Base-by-base conservation (phyloP, 2,113 vertebrate species). In the Melanostigma gelatinosum region DNA sequence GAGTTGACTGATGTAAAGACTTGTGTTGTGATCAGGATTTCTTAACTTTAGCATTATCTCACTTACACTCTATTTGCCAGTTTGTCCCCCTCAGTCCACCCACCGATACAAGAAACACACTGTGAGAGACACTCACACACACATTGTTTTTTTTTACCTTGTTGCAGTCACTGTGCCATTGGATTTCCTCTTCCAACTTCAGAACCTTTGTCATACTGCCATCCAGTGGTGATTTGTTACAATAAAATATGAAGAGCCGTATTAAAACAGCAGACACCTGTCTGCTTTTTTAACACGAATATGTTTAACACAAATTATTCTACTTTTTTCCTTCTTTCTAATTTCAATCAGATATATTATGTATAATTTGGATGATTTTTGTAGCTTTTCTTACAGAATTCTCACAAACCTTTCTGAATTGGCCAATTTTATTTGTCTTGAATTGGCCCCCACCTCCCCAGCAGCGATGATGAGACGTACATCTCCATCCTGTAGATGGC, bases 401-500 rank as follows among this genome's bases (percentile, higher is more conserved):
- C 40, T 12, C 34, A 61, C 1, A 18, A 20, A 58, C 11, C 0
- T 64, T 0, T 36, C 15, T 81, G 20, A 32, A 34, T 10, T 69
- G 10, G 10, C 20, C 18, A 22, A 32, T 50, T 32, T 15, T 13
- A 15, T 74, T n/a, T n/a, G n/a, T n/a, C n/a, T n/a, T n/a, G n/a
- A n/a, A n/a, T n/a, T n/a, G n/a, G n/a, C 18, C 54, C 11, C 15
- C 0, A 16, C 22, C 27, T 64, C 15, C 2, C 9, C 16, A 4
- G 8, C 40, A 29, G 4, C 27, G 0, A 18, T 20, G 15, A 58
- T 6, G 34, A 22, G 12, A 48, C 27, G 76, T 34, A 68, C 16
- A 20, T 0, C 42, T 32, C 0, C 0, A 0, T 64, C 87, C 93
- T 67, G 36, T 84, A 94, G 94, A 92, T 94, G 93, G 90, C 84